A percentile compares a stretch with the other conserved stretches of the same genome.
phyloP scores from a whole-genome alignment of 2,113 vertebrate species.

The Tringa solitaria region DNA sequence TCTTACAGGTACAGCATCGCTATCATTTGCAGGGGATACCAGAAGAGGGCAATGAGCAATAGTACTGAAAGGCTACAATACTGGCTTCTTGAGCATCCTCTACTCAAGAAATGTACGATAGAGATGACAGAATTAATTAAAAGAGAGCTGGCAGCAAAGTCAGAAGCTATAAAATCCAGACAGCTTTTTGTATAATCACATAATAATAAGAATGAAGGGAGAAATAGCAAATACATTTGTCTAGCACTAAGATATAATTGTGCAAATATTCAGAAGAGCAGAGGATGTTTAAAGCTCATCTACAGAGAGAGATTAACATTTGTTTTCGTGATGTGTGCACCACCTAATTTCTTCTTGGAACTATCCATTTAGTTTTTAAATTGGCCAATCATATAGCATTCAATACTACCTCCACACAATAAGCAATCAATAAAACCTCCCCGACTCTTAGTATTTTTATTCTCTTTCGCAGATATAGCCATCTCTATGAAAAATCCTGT shows the following conservation, averaged over 20 bases:
- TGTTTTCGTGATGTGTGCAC: not conserved
- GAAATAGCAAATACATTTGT: slow-evolving; percentile 8
- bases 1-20: not conserved
- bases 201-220: not conserved
- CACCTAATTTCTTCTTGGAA: not conserved
- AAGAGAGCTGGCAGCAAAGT: not conserved
- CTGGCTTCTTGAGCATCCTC: not conserved
- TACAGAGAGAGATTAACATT: not conserved
- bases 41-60: not conserved
- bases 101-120: not conserved
- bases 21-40: not conserved
- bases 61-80: not conserved
- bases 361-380: not conserved
- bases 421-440: not conserved
- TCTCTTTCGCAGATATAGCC: not conserved
- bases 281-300: not conserved
- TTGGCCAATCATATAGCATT: not conserved
- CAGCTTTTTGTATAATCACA: not conserved
- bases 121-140: slow-evolving; percentile 15
- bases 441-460: not conserved
- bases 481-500: not conserved
- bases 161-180: not conserved
- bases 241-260: not conserved
- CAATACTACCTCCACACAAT: not conserved
- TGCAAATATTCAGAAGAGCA: not conserved